Evolutionary conservation across 2,888 invertebrate genomes (phyloP), one percentile per base, ranked within the genome.

Genomic region (Ormyrus labotus): DNA sequence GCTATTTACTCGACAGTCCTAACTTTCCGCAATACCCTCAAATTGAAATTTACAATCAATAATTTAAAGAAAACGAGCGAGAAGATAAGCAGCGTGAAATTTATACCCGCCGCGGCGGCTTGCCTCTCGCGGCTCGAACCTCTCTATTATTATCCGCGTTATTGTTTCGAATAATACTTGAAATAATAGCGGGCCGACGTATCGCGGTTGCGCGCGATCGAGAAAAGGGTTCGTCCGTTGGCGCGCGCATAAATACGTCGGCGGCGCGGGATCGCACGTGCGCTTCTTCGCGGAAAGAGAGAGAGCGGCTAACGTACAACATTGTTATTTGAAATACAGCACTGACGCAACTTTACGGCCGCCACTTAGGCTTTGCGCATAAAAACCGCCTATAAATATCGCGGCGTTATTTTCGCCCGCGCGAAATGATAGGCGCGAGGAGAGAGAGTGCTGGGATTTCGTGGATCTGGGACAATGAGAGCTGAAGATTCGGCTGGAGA

Each of bases 341-440:
- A 81, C 70, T 76, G 83, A 77, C 87, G 85, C 84, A 87, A 87
- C 63, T 86, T 85, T 84, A 86, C 81, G 84, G 82, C 82, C 80
- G 84, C 83, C 87, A 86, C 85, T 86, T 84, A 83, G 84, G 78
- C 82, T 7, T 86, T 84, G 81, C 84, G 77, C 86, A 83, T 85
- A 86, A 85, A 87, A 87, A 86, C 82, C 80, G 73, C 79, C 86
- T 86, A 86, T 86, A 86, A 87, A 87, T 87, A 87, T 78, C 67
- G 74, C 68, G 50, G 82, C 82, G 85, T 84, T 87, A 87, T 86
- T 87, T 87, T 86, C 83, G 84, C 82, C 81, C 57, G 81, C 68
- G 64, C 69, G 76, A 85, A 85, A 83, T 84, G 83, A 84, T 83
- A 83, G 60, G 69, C 79, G 51, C 34, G 48, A 11, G 57, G 34